These are phyloP conservation scores for Tupaia tana DNA, from an alignment of 2,113 vertebrate species.

Conservation along the genomic window DNA sequence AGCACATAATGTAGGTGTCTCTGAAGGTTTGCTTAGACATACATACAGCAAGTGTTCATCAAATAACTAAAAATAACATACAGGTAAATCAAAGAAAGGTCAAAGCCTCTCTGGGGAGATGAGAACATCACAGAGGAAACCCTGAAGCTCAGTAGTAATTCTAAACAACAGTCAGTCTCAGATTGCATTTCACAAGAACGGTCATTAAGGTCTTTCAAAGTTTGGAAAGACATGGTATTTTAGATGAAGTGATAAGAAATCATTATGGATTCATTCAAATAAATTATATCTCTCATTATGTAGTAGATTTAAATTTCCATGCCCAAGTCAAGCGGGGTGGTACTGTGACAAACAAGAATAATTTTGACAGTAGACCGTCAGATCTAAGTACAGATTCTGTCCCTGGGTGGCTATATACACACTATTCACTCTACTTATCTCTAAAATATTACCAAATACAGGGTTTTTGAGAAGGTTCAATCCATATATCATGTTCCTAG, in stretches of 20 bases:
- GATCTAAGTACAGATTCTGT: background rate
- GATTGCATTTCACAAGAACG: background rate
- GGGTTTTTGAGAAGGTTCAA: background rate
- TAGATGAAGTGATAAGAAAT: background rate
- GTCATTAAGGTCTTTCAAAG: background rate
- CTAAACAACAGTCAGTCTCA: background rate
- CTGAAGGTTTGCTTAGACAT: constrained; percentile 54
- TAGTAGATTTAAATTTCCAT: background rate
- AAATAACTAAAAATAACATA: constrained; percentile 63
- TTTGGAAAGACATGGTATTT: background rate
- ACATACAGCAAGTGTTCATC: constrained; percentile 16
- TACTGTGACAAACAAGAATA: background rate
- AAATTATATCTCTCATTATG: background rate
- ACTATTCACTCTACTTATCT: background rate
- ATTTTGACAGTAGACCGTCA: background rate
- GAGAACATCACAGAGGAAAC: background rate
- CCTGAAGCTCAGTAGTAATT: background rate
- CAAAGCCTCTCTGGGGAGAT: background rate
- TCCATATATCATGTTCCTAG: background rate
- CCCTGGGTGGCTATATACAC: background rate
- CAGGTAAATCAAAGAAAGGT: constrained; percentile 58
- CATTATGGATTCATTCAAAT: background rate
- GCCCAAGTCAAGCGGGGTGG: background rate
- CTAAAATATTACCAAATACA: background rate
- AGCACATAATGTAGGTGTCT: constrained; percentile 38